phyloP scores from a whole-genome alignment of 2,113 vertebrate genomes.

The Nibea coibor region DNA sequence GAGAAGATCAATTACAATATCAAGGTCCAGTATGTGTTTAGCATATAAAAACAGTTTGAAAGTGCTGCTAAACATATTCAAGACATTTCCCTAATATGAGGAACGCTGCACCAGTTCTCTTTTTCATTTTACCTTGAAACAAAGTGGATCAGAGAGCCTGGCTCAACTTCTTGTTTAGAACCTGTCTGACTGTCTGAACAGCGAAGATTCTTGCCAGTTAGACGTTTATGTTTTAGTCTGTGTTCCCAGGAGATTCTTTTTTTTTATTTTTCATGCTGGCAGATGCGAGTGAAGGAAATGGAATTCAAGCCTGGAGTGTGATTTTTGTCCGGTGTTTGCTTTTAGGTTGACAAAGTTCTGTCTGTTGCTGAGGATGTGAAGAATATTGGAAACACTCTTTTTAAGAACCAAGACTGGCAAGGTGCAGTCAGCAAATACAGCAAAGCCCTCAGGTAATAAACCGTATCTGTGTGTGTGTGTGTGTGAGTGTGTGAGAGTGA shows the following conservation, averaged over 20 bases:
- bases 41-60: not conserved
- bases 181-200: not conserved
- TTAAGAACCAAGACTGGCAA: slow-evolving; percentile 95
- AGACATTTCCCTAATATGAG: not conserved
- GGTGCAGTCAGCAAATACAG: slow-evolving; percentile 91
- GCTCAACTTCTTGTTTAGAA: not conserved
- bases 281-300: not conserved
- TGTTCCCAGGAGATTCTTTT: not conserved
- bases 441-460: slow-evolving; percentile 93
- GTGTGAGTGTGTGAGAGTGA: no score
- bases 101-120: not conserved
- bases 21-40: slow-evolving; percentile 3
- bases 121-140: not conserved
- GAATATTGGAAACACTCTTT: slow-evolving; percentile 94
- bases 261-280: not conserved
- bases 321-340: not conserved
- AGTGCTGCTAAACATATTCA: not conserved
- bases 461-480: not conserved
- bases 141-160: not conserved
- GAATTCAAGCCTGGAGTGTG: not conserved
- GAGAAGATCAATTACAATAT: slow-evolving; percentile 16
- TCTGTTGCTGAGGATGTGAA: slow-evolving; percentile 93
- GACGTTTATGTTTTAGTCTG: not conserved
- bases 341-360: slow-evolving; percentile 90
- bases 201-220: not conserved